Percentiles rank a stretch among this genome's conserved stretches.
These are phyloP conservation scores for Apodemia zela DNA, from an alignment of 2,888 invertebrate genomes.

Conservation along the genomic window DNA sequence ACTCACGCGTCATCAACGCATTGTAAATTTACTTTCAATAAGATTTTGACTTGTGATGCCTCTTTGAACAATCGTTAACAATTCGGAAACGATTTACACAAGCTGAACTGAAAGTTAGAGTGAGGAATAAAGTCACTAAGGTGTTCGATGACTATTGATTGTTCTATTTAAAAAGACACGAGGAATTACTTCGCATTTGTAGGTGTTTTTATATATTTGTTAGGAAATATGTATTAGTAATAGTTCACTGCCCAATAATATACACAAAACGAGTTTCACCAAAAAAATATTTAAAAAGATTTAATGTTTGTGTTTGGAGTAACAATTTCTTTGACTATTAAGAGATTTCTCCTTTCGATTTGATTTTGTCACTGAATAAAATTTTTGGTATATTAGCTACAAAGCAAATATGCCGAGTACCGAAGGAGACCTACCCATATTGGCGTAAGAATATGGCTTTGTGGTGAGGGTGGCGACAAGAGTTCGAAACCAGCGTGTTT, in stretches of 20 bases:
- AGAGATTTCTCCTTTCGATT: neutral
- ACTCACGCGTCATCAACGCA: too few species aligned
- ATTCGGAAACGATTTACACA: neutral
- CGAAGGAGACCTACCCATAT: too few species aligned
- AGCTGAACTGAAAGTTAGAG: neutral
- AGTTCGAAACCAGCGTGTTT: too few species aligned
- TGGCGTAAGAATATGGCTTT: too few species aligned
- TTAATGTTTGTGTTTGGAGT: constrained; percentile 16
- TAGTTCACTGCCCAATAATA: constrained; percentile 34
- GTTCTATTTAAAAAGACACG: neutral
- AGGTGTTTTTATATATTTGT: constrained; percentile 25
- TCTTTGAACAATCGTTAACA: too few species aligned
- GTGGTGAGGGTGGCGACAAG: too few species aligned
- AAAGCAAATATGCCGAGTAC: too few species aligned
- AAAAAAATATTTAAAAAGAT: constrained; percentile 21
- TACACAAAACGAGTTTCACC: constrained; percentile 29
- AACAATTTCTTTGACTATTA: constrained; percentile 1
- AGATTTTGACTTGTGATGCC: too few species aligned
- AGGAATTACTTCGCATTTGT: neutral
- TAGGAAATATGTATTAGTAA: constrained; percentile 26
- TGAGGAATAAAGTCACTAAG: neutral
- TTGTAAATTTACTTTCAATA: too few species aligned
- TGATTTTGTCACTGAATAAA: too few species aligned
- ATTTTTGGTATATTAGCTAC: too few species aligned
- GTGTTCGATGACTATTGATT: neutral